Percentiles rank a stretch among this genome's conserved stretches.
phyloP scores from a whole-genome alignment of 2,888 invertebrate genomes.

The Aradus depressus region DNA sequence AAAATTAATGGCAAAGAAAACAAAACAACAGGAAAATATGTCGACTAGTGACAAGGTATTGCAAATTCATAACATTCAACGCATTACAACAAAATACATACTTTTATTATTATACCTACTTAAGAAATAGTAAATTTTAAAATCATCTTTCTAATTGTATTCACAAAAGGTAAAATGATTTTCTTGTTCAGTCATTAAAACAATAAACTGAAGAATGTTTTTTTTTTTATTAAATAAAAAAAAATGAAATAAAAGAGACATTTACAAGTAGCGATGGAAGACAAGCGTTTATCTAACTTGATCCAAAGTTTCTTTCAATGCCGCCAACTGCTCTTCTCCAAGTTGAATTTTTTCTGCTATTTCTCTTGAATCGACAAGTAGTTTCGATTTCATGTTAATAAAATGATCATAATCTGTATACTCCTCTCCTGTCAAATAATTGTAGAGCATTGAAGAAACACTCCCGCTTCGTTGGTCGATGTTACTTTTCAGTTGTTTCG shows the following conservation, averaged over 20 bases:
- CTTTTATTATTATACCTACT: too few species aligned
- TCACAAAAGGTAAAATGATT: background rate
- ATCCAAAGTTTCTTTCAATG: slow-evolving; percentile 49
- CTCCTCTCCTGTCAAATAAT: slow-evolving; percentile 59
- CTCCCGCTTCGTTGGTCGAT: slow-evolving; percentile 65
- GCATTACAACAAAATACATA: slow-evolving; percentile 4
- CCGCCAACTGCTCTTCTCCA: slow-evolving; percentile 66
- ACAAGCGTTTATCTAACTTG: slow-evolving; percentile 23
- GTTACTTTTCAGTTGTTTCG: slow-evolving; percentile 65
- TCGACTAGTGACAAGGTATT: slow-evolving; percentile 28
- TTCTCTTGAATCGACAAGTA: slow-evolving; percentile 70
- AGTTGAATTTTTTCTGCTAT: slow-evolving; percentile 72
- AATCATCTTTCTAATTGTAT: too few species aligned
- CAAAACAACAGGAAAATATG: slow-evolving; percentile 16
- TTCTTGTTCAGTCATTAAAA: slow-evolving; percentile 1
- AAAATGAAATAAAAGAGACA: background rate
- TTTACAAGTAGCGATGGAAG: background rate
- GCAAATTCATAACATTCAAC: slow-evolving; percentile 2
- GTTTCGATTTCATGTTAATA: slow-evolving; percentile 75
- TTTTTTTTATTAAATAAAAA: background rate
- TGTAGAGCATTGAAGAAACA: slow-evolving; percentile 56
- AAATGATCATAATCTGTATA: slow-evolving; percentile 72
- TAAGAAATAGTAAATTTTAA: too few species aligned
- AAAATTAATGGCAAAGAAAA: slow-evolving; percentile 23
- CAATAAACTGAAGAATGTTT: background rate